These are phyloP conservation scores for Danaus chrysippus DNA, from an alignment of 2,888 invertebrate genomes.

Conservation along the genomic window DNA sequence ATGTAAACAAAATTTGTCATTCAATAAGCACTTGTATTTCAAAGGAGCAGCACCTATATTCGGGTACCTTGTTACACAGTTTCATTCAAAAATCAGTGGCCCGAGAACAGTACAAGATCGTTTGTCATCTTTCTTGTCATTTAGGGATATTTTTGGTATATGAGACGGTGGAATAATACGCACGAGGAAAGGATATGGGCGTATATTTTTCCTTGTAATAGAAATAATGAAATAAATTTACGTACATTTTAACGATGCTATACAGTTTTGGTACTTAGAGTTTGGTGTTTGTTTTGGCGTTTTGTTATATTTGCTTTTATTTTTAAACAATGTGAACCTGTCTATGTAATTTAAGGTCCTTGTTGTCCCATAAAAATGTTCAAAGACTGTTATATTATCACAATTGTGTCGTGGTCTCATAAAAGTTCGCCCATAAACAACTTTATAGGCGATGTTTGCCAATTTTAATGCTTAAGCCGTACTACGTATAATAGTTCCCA, in stretches of 20 bases:
- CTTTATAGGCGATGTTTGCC: constrained; percentile 30
- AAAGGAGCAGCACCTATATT: constrained; percentile 17
- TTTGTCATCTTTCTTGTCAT: constrained; percentile 55
- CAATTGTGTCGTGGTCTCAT: constrained; percentile 32
- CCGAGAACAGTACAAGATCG: constrained; percentile 49
- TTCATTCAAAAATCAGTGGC: constrained; percentile 45
- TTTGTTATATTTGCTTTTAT: background rate
- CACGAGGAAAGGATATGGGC: constrained; percentile 4
- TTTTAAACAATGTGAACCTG: background rate
- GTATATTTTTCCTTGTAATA: background rate
- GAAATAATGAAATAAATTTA: constrained; percentile 2
- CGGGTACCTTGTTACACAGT: constrained; percentile 18
- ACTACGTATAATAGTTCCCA: constrained; percentile 10
- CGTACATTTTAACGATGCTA: background rate
- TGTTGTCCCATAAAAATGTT: constrained; percentile 32
- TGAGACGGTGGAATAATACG: constrained; percentile 21
- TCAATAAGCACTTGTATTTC: constrained; percentile 14
- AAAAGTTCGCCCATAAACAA: constrained; percentile 37
- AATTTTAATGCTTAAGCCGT: constrained; percentile 14
- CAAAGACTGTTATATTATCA: constrained; percentile 33
- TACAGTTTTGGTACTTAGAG: background rate
- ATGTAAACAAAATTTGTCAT: constrained; percentile 22
- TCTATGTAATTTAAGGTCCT: constrained; percentile 14
- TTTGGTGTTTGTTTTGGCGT: background rate
- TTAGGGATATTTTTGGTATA: constrained; percentile 43